A percentile compares a stretch with the other conserved stretches of the same genome.
Evolutionary conservation across 2,797 vertebrate species (phyloP).

Genomic region (Pipistrellus nathusii): DNA sequence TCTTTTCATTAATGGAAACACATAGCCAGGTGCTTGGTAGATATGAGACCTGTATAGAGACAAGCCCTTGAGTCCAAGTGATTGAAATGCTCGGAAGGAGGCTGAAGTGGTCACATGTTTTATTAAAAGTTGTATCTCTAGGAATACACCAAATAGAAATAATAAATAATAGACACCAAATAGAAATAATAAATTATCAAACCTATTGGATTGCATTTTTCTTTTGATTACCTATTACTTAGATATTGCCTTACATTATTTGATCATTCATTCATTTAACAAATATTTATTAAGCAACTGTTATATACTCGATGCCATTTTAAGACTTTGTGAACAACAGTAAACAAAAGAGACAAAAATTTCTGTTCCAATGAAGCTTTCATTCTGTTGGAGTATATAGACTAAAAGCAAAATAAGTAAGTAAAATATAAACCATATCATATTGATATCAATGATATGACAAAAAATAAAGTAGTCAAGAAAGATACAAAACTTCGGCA

Average conservation of each 20-base stretch:
- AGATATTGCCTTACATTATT: background rate
- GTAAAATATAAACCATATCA: background rate
- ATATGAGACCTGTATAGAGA: constrained; percentile 4
- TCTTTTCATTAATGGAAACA: constrained; percentile 73
- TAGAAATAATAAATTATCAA: background rate
- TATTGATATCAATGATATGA: background rate
- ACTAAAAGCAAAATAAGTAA: constrained; percentile 21
- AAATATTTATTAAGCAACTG: background rate
- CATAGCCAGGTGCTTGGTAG: constrained; percentile 50
- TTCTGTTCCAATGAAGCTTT: background rate
- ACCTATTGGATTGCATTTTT: background rate
- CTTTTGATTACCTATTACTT: constrained; percentile 23
- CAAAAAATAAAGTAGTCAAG: background rate
- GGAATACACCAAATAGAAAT: constrained; percentile 14
- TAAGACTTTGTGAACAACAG: background rate
- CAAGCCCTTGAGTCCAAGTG: background rate
- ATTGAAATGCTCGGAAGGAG: constrained; percentile 12
- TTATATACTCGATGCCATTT: background rate
- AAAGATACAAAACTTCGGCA: background rate
- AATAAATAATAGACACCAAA: constrained; percentile 12
- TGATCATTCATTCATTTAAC: background rate
- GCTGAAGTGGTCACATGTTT: background rate
- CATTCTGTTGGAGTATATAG: background rate
- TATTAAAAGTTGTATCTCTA: constrained; percentile 10
- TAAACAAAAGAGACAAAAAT: background rate